Evolutionary conservation across 2,797 vertebrate genomes (phyloP).

Genomic region (Spea hammondii): DNA sequence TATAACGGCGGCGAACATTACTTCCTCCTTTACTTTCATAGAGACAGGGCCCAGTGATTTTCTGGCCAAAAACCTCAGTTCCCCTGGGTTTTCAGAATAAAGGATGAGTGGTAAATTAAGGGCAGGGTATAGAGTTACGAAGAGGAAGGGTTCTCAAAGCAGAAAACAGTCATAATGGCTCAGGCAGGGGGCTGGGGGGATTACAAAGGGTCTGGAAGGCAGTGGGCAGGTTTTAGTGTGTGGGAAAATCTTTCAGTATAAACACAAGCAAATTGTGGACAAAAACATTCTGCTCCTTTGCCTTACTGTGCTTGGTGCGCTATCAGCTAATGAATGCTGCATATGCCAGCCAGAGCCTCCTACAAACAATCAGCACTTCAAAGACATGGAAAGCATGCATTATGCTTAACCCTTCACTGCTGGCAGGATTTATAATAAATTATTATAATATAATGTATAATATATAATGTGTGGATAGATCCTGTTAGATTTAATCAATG

Average conservation of each 20-base stretch:
- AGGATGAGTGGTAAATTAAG: constrained; percentile 40
- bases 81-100: constrained; percentile 22
- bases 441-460: too few species aligned
- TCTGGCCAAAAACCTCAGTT: constrained; percentile 4
- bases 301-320: constrained; percentile 11
- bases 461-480: too few species aligned
- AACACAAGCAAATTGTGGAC: constrained; percentile 14
- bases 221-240: constrained; percentile 26
- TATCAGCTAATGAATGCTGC: neutral
- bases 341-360: constrained; percentile 4
- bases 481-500: too few species aligned
- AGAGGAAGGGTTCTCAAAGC: constrained; percentile 21
- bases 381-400: constrained; percentile 7
- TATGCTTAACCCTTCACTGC: constrained; percentile 1
- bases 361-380: neutral
- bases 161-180: constrained; percentile 32
- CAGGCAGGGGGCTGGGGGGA: constrained; percentile 31
- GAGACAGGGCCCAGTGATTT: neutral
- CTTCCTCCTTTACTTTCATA: too few species aligned
- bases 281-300: neutral
- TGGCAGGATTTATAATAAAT: too few species aligned
- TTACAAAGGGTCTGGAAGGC: constrained; percentile 25
- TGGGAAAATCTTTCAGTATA: constrained; percentile 43
- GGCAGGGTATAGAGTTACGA: constrained; percentile 46
- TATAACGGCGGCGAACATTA: too few species aligned